These are phyloP conservation scores for Drosophila peninsularis DNA, from an alignment of 2,888 invertebrate species.

Conservation along the genomic window DNA sequence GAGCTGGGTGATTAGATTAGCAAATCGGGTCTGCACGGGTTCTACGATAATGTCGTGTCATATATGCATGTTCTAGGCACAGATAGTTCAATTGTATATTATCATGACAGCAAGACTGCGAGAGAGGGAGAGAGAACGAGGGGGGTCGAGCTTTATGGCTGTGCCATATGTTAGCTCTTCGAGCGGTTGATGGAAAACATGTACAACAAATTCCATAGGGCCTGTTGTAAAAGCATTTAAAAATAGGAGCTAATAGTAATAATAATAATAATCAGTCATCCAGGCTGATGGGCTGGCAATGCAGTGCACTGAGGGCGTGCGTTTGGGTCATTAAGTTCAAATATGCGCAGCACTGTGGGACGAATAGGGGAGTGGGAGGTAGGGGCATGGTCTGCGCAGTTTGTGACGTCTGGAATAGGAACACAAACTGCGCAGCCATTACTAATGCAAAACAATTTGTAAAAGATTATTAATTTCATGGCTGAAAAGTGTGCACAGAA, in stretches of 20 bases:
- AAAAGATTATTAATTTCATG: constrained; percentile 68
- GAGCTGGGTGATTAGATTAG: constrained; percentile 64
- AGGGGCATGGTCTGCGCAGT: constrained; percentile 24
- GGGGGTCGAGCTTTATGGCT: constrained; percentile 21
- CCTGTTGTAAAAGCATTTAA: constrained; percentile 68
- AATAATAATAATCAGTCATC: constrained; percentile 22
- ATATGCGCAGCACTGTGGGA: constrained; percentile 10
- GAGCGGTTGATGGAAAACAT: constrained; percentile 31
- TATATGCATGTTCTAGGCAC: constrained; percentile 21
- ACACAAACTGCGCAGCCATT: constrained; percentile 64
- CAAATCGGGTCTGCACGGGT: constrained; percentile 41
- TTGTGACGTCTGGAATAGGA: constrained; percentile 37
- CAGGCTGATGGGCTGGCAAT: constrained; percentile 28
- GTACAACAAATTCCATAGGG: constrained; percentile 58
- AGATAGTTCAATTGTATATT: constrained; percentile 57
- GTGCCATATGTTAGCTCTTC: constrained; percentile 59
- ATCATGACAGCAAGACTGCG: constrained; percentile 53
- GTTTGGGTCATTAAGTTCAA: constrained; percentile 56
- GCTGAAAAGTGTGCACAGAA: constrained; percentile 43
- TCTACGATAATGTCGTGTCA: constrained; percentile 13
- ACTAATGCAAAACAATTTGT: constrained; percentile 72
- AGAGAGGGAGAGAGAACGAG: neutral
- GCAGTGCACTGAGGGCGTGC: constrained; percentile 53
- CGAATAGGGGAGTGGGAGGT: neutral
- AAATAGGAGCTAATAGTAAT: constrained; percentile 63